These are phyloP conservation scores for Cyanoderma ruficeps DNA, from an alignment of 2,113 vertebrate genomes.

Conservation along the genomic window DNA sequence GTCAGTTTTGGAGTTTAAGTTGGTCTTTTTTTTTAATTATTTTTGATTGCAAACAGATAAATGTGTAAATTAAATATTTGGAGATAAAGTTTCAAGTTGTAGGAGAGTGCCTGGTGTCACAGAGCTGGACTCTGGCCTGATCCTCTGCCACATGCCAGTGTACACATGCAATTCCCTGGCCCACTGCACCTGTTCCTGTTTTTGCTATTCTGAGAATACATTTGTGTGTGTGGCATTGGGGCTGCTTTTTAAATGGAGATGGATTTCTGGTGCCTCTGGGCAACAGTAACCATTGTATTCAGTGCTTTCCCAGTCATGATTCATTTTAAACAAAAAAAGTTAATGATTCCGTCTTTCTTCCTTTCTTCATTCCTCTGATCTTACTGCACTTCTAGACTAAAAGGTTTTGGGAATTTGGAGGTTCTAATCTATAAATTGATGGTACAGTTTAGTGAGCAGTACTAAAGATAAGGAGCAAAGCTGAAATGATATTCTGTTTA, in stretches of 20 bases:
- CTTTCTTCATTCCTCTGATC: neutral
- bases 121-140: neutral
- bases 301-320: neutral
- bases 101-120: neutral
- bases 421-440: neutral
- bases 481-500: neutral
- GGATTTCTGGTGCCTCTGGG: neutral
- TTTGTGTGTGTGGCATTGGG: neutral
- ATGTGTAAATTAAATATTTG: neutral
- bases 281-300: neutral
- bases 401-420: neutral
- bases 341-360: neutral
- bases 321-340: neutral
- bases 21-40: neutral
- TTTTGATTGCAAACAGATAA: neutral
- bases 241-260: neutral
- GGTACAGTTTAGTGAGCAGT: neutral
- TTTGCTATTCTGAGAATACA: conserved; percentile 27
- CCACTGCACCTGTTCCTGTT: conserved; percentile 22
- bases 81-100: neutral
- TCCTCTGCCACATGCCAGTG: neutral
- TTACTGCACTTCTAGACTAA: neutral
- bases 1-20: neutral
- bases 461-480: neutral
- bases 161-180: neutral